A percentile compares a stretch with the other conserved stretches of the same genome.
Conservation (phyloP, 2,113 vertebrate species). For the Lanius collurio region DNA sequence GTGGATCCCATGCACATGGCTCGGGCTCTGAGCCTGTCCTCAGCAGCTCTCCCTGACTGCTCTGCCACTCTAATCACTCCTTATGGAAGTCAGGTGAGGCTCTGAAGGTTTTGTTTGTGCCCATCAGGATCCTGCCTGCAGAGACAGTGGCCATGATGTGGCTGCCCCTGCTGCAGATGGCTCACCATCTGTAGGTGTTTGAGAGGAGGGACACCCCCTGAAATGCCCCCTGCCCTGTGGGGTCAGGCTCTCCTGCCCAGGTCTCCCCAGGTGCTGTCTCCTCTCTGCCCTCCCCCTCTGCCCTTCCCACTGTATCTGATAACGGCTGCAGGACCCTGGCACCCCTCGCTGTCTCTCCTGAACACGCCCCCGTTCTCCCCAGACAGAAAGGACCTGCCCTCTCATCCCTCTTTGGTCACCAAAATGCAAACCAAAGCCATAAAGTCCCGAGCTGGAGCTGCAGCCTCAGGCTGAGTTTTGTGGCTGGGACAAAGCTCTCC, state of each 20-base stretch:
- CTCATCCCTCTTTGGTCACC: background rate
- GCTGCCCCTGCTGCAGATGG: background rate
- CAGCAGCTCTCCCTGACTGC: background rate
- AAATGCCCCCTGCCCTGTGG: background rate
- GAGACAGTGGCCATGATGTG: background rate
- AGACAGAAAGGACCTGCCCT: background rate
- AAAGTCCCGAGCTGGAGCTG: background rate
- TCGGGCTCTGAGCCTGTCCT: background rate
- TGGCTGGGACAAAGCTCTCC: background rate
- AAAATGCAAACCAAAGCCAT: background rate
- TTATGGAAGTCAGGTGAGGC: background rate
- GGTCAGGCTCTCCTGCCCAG: background rate
- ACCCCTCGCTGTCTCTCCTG: background rate
- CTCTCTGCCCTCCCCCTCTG: background rate
- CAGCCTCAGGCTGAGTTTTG: background rate
- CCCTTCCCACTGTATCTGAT: background rate
- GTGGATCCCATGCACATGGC: background rate
- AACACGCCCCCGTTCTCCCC: constrained; percentile 29
- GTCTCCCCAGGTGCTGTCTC: background rate
- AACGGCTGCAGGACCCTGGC: background rate
- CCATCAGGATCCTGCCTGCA: background rate
- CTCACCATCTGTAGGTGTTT: background rate
- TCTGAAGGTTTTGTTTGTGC: background rate
- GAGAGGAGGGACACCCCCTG: background rate
- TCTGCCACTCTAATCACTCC: background rate